These are phyloP conservation scores for Griposia aprilina DNA, from an alignment of 2,888 invertebrate species.

Conservation along the genomic window DNA sequence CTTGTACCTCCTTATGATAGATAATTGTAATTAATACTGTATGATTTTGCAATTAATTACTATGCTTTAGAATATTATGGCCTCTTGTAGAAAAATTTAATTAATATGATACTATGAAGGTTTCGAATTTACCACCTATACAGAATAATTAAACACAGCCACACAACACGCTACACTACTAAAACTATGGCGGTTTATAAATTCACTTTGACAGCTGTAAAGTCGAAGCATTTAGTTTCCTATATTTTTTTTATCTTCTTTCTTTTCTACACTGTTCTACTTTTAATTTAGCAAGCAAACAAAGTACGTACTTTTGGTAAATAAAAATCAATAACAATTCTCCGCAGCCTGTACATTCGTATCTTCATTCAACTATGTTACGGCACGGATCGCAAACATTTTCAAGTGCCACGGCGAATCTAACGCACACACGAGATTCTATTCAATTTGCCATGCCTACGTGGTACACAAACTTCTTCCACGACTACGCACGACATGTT, in stretches of 20 bases:
- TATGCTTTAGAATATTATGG: not conserved
- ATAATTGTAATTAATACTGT: not conserved
- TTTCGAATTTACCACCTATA: not conserved
- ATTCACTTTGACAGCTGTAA: constrained; percentile 12
- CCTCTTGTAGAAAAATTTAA: not conserved
- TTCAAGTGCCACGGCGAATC: constrained; percentile 36
- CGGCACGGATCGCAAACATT: constrained; percentile 43
- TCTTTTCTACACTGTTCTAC: not conserved
- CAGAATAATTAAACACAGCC: constrained; percentile 5
- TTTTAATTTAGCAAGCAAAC: not conserved
- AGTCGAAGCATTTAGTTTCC: not conserved
- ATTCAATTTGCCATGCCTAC: constrained; percentile 55
- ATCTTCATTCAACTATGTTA: constrained; percentile 25
- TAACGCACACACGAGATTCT: constrained; percentile 29
- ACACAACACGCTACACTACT: too few relatives aligned
- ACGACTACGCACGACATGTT: not conserved
- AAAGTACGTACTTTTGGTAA: not conserved
- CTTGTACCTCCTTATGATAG: too few relatives aligned
- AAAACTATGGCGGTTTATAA: not conserved
- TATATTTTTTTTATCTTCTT: not conserved
- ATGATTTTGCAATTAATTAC: not conserved
- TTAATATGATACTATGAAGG: not conserved
- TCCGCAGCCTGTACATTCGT: constrained; percentile 34
- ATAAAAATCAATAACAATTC: constrained; percentile 6
- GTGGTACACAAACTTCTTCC: constrained; percentile 20